Evolutionary conservation across 2,888 invertebrate species (phyloP), one percentile per base, ranked within the genome.

Genomic region (Agrilus cyanescens): DNA sequence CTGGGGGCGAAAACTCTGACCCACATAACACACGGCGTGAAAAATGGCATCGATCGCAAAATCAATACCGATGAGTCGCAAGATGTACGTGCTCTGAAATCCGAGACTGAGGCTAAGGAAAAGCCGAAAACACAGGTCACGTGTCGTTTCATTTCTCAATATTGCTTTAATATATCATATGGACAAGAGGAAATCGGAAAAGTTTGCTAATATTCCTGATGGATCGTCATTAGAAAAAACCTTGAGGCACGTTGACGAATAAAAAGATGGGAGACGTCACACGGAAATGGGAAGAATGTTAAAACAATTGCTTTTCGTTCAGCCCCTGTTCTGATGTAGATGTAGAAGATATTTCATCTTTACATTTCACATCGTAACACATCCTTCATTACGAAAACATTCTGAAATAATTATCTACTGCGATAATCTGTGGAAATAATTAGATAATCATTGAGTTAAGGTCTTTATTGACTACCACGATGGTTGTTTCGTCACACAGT

Each of bases 161-260:
- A 57, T 56, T 54, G 50, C 52, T 53, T 53, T 53, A 56, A 57
- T 57, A 56, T 55, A 55, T 46, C 42, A 53, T 50, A 51, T 53
- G 49, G 54, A 55, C 53, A 54, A 55, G 47, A 57, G 54, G 54
- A 60, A 57, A 59, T 60, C 57, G 58, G 56, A 56, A 57, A 51
- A 50, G 44, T 51, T 50, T 45, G 41, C 15, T 18, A 14, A 44
- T 18, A 18, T 34, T 13, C 25, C 38, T 30, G 34, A 20, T 31
- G 29, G 35, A 39, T 13, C 2, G 34, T 31, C 34, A 40, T 33
- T 20, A 14, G 41, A 12, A 12, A 37, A 41, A 40, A 41, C 41
- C 30, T 34, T 41, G 16, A 40, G 40, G 18, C 33, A 16, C 32
- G 33, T 32, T 32, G 32, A 40, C 40, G 40, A 25, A 25, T 25